Evolutionary conservation across 2,797 vertebrate species (phyloP), one percentile per base, ranked within the genome.

Genomic region (Diglossa cyanea): DNA sequence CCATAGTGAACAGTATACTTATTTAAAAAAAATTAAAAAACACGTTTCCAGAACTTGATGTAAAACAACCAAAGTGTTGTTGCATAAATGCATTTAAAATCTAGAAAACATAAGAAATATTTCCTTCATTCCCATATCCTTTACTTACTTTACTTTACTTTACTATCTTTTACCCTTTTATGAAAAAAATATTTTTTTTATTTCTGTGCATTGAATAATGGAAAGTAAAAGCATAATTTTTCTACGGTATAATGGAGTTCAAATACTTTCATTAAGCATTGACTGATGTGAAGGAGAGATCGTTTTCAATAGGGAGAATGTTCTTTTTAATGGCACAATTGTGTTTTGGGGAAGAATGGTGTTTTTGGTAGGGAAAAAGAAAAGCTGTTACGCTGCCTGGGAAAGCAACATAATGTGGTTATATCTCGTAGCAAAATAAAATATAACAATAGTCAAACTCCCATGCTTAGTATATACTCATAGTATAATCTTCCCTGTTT

Each of bases 341-440:
- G 9, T 2, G 2, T 23, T n/a, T 2, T 1, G 8, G 12, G 13
- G 17, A 26, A 57, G 13, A 37, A 77, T 47, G 28, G 7, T 21
- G 17, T 3, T n/a, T 60, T 15, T 10, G 9, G 2, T 11, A 31
- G 8, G 3, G 7, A 10, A 5, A 6, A 17, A 17, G 4, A 25
- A 53, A 51, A 47, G 3, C 17, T 86, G 2, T 50, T 91, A 30
- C 10, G 9, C 21, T 92, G 18, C 19, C 37, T 73, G n/a, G 78
- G 61, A 66, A 89, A 77, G 57, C 4, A 39, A 7, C 7, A 13
- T 63, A 17, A 7, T 8, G 9, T 35, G 12, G 23, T 21, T 62
- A 7, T 51, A n/a, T 63, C 48, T 57, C 31, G 17, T 60, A 16
- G 26, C 7, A 70, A 65, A 90, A 67, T 50, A 72, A 80, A 65